Base-by-base conservation (phyloP, 1,140 invertebrate species). In the Idris sp. region DNA sequence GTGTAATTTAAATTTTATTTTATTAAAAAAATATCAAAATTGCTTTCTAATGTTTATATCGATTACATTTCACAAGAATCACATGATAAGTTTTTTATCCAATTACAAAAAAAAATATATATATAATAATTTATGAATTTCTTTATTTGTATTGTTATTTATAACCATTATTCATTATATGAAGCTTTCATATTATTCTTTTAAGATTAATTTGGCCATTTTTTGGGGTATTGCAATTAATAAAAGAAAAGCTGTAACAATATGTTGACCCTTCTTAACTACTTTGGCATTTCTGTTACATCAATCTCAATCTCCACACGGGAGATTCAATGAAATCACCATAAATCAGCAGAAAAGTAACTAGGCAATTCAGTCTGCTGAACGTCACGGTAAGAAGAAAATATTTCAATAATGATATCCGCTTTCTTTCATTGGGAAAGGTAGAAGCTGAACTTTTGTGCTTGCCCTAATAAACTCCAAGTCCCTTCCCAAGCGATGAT, bases 331-430 rank as follows among this genome's bases (percentile, higher is more conserved):
- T 64, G n/a, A 64, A 65, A 56, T 67, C 40, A 40, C 41, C 41
- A 67, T 67, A 67, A 67, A 67, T 67, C 62, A 67, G 16, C 7
- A 38, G 35, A 44, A 54, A 61, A 53, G 61, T 54, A 54, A 65
- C 35, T 49, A 65, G n/a, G 30, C 31, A 11, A 26, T 62, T 28
- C 15, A 30, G 43, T 49, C 30, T n/a, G 5, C 31, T 28, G 26
- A 51, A 13, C 43, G 14, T 30, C 7, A 49, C 9, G 25, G 5
- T 18, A 44, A 43, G 56, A 30, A 16, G 49, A 43, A 56, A 67
- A 54, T 67, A 56, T 67, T 56, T 67, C 49, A 67, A 41, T 48
- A 67, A 67, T 56, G 49, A 54, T 67, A 67, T 54, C 62, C 62
- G 49, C 41, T 67, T 56, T 56, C 49, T 56, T 54, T 48, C 16